phyloP scores from a whole-genome alignment of 2,113 vertebrate genomes.

The Beaufortia kweichowensis region DNA sequence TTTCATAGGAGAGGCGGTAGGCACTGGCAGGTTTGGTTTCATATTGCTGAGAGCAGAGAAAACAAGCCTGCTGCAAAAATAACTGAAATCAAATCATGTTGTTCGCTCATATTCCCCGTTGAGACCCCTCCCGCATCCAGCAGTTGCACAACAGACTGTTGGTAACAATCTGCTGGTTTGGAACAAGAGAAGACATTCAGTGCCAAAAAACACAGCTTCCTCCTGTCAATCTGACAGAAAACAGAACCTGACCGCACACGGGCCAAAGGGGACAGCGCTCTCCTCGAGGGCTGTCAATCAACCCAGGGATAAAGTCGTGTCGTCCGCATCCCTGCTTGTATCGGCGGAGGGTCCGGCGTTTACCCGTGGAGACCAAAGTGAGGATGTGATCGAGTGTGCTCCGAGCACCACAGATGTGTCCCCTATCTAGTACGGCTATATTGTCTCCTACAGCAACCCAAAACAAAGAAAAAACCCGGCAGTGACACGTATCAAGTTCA shows the following conservation, averaged over 20 bases:
- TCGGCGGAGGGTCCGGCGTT: neutral
- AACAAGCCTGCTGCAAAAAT: constrained; percentile 36
- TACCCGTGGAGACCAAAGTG: constrained; percentile 13
- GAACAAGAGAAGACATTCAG: constrained; percentile 22
- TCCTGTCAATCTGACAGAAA: constrained; percentile 45
- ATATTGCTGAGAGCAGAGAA: constrained; percentile 38
- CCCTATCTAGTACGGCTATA: constrained; percentile 12
- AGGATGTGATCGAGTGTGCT: constrained; percentile 7
- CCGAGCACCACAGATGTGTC: constrained; percentile 30
- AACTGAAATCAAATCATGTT: constrained; percentile 44
- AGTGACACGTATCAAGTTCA: neutral
- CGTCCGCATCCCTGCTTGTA: neutral
- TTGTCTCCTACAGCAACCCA: constrained; percentile 8
- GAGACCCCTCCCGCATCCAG: constrained; percentile 29
- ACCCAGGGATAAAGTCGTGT: neutral
- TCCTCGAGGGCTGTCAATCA: constrained; percentile 39
- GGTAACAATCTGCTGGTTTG: constrained; percentile 48
- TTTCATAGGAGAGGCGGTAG: constrained; percentile 13
- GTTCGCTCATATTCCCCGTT: constrained; percentile 42
- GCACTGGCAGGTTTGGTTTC: constrained; percentile 36
- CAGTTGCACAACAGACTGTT: constrained; percentile 37
- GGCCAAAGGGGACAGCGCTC: constrained; percentile 10
- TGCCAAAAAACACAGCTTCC: constrained; percentile 24
- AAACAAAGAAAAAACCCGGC: neutral
- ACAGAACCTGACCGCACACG: constrained; percentile 24